Conservation (phyloP, 2,797 vertebrate species). For the Mormyrops attenuatus region DNA sequence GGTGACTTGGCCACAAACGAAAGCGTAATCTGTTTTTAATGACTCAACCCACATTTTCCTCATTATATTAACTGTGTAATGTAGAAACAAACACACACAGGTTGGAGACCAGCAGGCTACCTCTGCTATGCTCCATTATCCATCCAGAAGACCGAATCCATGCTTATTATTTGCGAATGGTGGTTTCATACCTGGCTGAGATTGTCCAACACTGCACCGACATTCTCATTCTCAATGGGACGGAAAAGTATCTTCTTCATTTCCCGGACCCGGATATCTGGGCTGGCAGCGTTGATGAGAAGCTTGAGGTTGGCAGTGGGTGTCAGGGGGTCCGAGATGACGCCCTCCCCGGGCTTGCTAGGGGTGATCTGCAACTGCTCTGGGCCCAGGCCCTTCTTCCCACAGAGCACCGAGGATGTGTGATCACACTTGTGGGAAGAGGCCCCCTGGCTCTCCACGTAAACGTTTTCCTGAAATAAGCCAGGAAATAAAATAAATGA, state of each 20-base stretch:
- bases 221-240: slow-evolving; percentile 78
- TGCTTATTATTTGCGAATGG: neutral
- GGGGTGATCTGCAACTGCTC: slow-evolving; percentile 78
- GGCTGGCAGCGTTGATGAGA: slow-evolving; percentile 85
- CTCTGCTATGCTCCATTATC: neutral
- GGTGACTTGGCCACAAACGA: neutral
- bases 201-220: slow-evolving; percentile 48
- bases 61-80: neutral
- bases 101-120: neutral
- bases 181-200: slow-evolving; percentile 61
- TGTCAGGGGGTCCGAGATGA: slow-evolving; percentile 74
- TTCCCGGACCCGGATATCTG: slow-evolving; percentile 84
- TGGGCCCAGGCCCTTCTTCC: slow-evolving; percentile 59
- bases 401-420: slow-evolving; percentile 52
- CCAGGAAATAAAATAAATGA: neutral
- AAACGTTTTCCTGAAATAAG: slow-evolving; percentile 78
- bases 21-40: neutral
- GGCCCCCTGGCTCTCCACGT: slow-evolving; percentile 65
- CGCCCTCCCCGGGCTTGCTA: slow-evolving; percentile 65
- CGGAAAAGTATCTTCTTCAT: slow-evolving; percentile 87
- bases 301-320: slow-evolving; percentile 90
- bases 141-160: neutral
- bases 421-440: slow-evolving; percentile 71
- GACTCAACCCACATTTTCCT: neutral
- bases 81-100: neutral